phyloP scores from a whole-genome alignment of 2,113 vertebrate species.

The Atractosteus spatula region DNA sequence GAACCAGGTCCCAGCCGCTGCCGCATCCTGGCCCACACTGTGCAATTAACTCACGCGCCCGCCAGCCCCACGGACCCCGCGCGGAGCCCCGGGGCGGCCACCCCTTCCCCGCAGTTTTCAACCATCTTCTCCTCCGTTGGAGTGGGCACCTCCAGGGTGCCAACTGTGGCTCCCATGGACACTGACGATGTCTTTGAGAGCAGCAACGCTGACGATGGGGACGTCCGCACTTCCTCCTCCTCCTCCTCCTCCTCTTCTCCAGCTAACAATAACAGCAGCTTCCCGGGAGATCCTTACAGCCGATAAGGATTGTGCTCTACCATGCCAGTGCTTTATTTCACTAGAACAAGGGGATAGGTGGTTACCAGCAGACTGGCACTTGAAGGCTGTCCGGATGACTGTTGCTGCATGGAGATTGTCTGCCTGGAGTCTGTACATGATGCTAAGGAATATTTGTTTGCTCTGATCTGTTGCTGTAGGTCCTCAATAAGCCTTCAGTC shows the following conservation, averaged over 20 bases:
- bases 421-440: not conserved
- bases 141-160: not conserved
- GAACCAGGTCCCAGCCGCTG: constrained; percentile 15
- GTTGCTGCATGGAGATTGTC: not conserved
- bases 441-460: constrained; percentile 9
- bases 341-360: not conserved
- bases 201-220: constrained; percentile 31
- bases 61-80: constrained; percentile 11
- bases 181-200: constrained; percentile 51
- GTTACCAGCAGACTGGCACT: not conserved
- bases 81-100: constrained; percentile 28
- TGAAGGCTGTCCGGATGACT: not conserved
- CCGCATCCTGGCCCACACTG: constrained; percentile 5
- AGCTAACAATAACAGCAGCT: constrained; percentile 29
- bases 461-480: constrained; percentile 17
- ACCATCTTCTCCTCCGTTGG: constrained; percentile 20
- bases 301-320: constrained; percentile 51
- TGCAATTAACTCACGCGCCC: constrained; percentile 15
- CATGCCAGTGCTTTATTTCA: not conserved
- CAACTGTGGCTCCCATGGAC: constrained; percentile 29
- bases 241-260: constrained; percentile 47
- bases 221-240: constrained; percentile 43
- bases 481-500: constrained; percentile 53
- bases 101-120: constrained; percentile 15
- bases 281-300: constrained; percentile 59